Base-by-base conservation (phyloP, 23 tunicate species). In the Pegea sp. region DNA sequence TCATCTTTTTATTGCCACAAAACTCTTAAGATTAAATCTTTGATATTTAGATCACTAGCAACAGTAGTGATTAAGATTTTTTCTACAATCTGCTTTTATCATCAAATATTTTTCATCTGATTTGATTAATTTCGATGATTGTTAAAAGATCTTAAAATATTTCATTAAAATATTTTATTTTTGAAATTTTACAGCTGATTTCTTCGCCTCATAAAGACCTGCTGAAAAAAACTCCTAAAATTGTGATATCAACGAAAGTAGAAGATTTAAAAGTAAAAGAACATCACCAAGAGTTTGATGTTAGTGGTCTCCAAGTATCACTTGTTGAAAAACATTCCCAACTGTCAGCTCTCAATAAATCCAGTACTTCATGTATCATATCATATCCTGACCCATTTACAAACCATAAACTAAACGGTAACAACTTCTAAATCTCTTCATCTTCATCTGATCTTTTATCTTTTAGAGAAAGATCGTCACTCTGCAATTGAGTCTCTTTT, bases 301-400 rank as follows among this genome's bases (percentile, higher is more conserved):
- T 84, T 0, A 84, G 86, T 38, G 95, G 86, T 1, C 57, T 84
- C 58, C 95, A 84, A 42, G 54, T 84, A 22, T 66, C 71, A 2
- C 28, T 84, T 71, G 95, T 84, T 2, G 86, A 73, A 33, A 68
- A 71, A 52, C 95, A 84, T 33, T 73, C 95, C 16, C 84, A 74
- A 64, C 76, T 84, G 28, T 67, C 86, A 5, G 60, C 79, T 2
- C 5, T 55, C 18, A 68, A 63, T 56, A 84, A 84, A 52, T 66
- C 95, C 1, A 72, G 69, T 5, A 56, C 70, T 3, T 69, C 84
- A 5, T 84, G 95, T 49, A 34, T 84, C 0, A 66, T 84, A 29
- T 55, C 95, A 0, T 31, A 68, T 26, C 76, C 76, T 3, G 78
- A 70, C 23, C 53, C 57, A 22, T 34, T 64, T 28, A 38, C n/a